These are phyloP conservation scores for Danionella dracula DNA, from an alignment of 2,797 vertebrate species.

Conservation along the genomic window DNA sequence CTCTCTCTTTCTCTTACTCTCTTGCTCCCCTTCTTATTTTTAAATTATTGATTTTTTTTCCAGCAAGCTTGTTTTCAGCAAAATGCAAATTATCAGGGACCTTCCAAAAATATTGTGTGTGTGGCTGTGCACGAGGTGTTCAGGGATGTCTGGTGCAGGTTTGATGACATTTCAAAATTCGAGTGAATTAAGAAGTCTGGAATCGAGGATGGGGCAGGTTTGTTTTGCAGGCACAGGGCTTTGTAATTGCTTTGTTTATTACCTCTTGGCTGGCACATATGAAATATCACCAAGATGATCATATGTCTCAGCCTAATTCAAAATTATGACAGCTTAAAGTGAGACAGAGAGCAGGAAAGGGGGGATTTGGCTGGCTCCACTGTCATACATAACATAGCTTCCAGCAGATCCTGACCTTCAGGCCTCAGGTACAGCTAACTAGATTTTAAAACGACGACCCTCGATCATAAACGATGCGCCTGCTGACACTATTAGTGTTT, in stretches of 20 bases:
- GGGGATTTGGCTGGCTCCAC: constrained; percentile 7
- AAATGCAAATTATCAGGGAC: no score
- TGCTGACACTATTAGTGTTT: constrained; percentile 27
- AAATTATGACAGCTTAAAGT: constrained; percentile 42
- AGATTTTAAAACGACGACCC: constrained; percentile 35
- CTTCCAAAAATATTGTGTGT: background rate
- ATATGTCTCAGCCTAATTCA: constrained; percentile 48
- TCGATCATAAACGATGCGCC: constrained; percentile 34
- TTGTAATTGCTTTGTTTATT: constrained; percentile 50
- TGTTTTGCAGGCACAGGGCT: constrained; percentile 29
- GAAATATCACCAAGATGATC: constrained; percentile 43
- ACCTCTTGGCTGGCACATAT: constrained; percentile 40
- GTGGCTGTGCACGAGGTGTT: no score
- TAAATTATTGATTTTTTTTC: no score
- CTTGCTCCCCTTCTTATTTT: no score
- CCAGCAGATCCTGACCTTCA: constrained; percentile 32
- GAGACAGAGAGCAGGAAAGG: background rate
- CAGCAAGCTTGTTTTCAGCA: no score
- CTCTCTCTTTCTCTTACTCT: no score
- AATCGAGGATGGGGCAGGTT: constrained; percentile 28
- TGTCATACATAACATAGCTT: constrained; percentile 12
- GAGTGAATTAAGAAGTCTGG: constrained; percentile 23
- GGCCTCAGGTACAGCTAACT: constrained; percentile 37
- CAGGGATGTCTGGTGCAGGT: constrained; percentile 5
- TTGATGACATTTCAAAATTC: constrained; percentile 32